Conservation (phyloP, 2,888 invertebrate genomes). For the Oxycera nigricornis region DNA sequence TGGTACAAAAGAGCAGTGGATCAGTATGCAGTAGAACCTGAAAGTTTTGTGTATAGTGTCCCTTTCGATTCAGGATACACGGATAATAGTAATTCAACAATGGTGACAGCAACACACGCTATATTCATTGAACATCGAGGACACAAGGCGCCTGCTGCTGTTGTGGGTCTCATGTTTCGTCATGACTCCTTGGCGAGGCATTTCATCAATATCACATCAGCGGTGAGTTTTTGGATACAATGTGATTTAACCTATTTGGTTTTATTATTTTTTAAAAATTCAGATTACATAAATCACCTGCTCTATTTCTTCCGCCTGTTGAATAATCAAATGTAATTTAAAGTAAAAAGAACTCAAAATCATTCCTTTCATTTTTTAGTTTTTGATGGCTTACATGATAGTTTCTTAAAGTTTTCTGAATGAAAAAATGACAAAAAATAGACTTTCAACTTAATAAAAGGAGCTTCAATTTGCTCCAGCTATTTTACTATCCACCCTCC, state of each 20-base stretch:
- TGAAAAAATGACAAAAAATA: too few relatives aligned
- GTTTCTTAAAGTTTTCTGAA: too few relatives aligned
- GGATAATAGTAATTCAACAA: slow-evolving; percentile 65
- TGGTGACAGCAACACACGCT: slow-evolving; percentile 90
- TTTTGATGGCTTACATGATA: too few relatives aligned
- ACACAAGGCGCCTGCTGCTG: slow-evolving; percentile 86
- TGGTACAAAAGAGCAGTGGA: slow-evolving; percentile 93
- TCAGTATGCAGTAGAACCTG: slow-evolving; percentile 83
- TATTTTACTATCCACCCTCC: neutral
- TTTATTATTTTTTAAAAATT: too few relatives aligned
- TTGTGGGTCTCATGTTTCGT: slow-evolving; percentile 89
- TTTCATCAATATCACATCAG: slow-evolving; percentile 87
- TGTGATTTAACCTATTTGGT: neutral
- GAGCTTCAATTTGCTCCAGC: neutral
- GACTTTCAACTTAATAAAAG: too few relatives aligned
- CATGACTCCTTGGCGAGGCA: slow-evolving; percentile 82
- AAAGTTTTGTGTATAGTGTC: slow-evolving; percentile 88
- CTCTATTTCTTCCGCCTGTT: too few relatives aligned
- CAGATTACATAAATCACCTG: too few relatives aligned
- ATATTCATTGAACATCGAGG: slow-evolving; percentile 85
- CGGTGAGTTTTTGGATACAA: slow-evolving; percentile 64
- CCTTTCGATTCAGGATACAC: slow-evolving; percentile 62
- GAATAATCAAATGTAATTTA: too few relatives aligned
- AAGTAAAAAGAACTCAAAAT: too few relatives aligned
- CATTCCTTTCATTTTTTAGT: too few relatives aligned